Evolutionary conservation across 2,888 invertebrate genomes (phyloP).

Genomic region (Yponomeuta cagnagella): DNA sequence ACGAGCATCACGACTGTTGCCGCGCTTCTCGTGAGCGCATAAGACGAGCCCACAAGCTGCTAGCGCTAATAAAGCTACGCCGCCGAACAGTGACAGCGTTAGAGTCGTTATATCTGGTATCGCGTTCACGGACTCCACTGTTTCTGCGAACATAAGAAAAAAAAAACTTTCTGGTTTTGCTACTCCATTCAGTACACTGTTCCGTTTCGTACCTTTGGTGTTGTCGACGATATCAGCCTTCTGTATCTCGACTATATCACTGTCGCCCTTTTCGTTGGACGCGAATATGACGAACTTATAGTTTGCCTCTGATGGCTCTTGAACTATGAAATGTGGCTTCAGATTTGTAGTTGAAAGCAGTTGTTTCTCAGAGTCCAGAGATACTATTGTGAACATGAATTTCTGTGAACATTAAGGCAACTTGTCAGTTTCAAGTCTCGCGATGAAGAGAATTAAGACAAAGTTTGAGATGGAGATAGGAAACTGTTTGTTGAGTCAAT

Average conservation of each 20-base stretch:
- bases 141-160: conserved; percentile 22
- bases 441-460: no score
- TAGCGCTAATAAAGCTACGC: conserved; percentile 60
- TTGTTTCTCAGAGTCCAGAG: conserved; percentile 39
- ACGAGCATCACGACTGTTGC: conserved; percentile 32
- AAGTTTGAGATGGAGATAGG: no score
- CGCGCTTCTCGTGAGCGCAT: conserved; percentile 54
- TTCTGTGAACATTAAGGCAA: conserved; percentile 41
- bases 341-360: conserved; percentile 51
- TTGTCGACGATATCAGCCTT: conserved; percentile 45
- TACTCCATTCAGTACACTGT: neutral
- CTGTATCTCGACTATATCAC: conserved; percentile 48
- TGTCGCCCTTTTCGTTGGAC: conserved; percentile 62
- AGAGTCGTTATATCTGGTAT: conserved; percentile 40
- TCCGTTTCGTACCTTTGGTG: conserved; percentile 14
- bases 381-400: conserved; percentile 53
- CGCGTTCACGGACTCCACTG: conserved; percentile 37
- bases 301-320: conserved; percentile 46
- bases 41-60: conserved; percentile 66
- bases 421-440: no score
- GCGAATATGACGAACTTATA: conserved; percentile 57
- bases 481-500: no score
- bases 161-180: neutral
- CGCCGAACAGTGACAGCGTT: conserved; percentile 47
- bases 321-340: conserved; percentile 56